Percentiles rank a stretch among this genome's conserved stretches.
Evolutionary conservation across 2,888 invertebrate genomes (phyloP).

Genomic region (Hipparchia sbordonii): DNA sequence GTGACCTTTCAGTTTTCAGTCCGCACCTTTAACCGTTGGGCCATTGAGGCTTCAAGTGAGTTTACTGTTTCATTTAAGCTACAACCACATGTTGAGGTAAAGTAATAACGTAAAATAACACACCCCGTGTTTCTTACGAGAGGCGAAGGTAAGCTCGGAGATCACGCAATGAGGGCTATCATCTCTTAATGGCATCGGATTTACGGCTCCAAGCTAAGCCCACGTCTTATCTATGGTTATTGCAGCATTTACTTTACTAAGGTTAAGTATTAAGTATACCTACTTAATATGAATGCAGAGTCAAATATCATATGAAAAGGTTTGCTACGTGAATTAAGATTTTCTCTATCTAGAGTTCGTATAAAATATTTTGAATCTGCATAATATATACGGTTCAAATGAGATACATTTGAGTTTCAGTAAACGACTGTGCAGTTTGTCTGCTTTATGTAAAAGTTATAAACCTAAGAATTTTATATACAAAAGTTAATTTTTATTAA

Average conservation of each 20-base stretch:
- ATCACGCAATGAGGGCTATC: slow-evolving; percentile 4
- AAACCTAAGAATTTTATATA: too few species aligned
- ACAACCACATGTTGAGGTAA: slow-evolving; percentile 2
- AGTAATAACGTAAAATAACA: slow-evolving; percentile 11
- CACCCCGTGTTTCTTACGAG: slow-evolving; percentile 3
- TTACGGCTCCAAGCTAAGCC: background rate
- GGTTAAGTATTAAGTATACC: background rate
- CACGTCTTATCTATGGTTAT: background rate
- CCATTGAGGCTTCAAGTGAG: background rate
- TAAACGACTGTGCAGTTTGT: too few species aligned
- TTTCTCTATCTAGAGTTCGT: background rate
- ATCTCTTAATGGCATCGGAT: slow-evolving; percentile 5
- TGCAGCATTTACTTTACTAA: background rate
- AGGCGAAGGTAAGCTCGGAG: background rate
- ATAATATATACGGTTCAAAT: too few species aligned
- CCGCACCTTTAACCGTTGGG: too few species aligned
- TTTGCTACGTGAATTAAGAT: background rate
- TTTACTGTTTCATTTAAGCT: background rate
- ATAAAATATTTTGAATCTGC: background rate
- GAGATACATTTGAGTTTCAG: too few species aligned
- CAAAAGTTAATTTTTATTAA: too few species aligned
- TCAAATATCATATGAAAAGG: background rate
- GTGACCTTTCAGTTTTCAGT: too few species aligned
- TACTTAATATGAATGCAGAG: background rate
- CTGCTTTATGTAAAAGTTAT: too few species aligned